Conservation (phyloP, 2,888 invertebrate genomes). For the Camponotus fellah region DNA sequence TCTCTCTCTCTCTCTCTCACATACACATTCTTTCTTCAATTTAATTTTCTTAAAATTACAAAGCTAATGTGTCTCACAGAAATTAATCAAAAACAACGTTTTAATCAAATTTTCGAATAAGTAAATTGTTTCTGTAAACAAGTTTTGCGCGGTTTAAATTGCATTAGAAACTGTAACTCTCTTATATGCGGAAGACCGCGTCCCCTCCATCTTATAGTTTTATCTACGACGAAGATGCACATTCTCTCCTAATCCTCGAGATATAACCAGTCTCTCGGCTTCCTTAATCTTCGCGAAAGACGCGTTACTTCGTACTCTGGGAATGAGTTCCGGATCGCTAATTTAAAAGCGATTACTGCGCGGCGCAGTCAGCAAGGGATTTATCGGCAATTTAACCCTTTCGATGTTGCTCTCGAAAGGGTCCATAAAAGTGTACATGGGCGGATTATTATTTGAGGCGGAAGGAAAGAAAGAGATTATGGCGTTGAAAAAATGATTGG, state of each 20-base stretch:
- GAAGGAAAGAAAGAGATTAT: background rate
- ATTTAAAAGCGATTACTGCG: slow-evolving; percentile 42
- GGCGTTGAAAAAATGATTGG: background rate
- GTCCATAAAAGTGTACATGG: background rate
- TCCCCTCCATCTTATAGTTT: background rate
- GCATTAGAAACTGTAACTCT: background rate
- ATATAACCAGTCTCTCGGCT: background rate
- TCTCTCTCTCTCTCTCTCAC: too few relatives aligned
- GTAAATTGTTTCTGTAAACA: background rate
- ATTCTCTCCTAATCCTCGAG: slow-evolving; percentile 7
- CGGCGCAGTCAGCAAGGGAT: slow-evolving; percentile 6
- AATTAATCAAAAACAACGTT: background rate
- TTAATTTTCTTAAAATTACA: background rate
- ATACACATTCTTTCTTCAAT: background rate
- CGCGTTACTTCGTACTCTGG: slow-evolving; percentile 34
- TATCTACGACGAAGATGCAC: background rate
- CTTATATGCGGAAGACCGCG: background rate
- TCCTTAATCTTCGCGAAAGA: slow-evolving; percentile 25
- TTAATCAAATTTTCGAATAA: background rate
- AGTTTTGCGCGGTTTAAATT: background rate
- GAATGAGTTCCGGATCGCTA: slow-evolving; percentile 43
- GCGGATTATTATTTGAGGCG: background rate
- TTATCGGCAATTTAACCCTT: slow-evolving; percentile 41
- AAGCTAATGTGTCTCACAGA: background rate
- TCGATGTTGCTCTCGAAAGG: background rate